Percentiles rank a stretch among this genome's conserved stretches.
Evolutionary conservation across 1,140 invertebrate genomes (phyloP).

Genomic region (Conopomorpha cramerella): DNA sequence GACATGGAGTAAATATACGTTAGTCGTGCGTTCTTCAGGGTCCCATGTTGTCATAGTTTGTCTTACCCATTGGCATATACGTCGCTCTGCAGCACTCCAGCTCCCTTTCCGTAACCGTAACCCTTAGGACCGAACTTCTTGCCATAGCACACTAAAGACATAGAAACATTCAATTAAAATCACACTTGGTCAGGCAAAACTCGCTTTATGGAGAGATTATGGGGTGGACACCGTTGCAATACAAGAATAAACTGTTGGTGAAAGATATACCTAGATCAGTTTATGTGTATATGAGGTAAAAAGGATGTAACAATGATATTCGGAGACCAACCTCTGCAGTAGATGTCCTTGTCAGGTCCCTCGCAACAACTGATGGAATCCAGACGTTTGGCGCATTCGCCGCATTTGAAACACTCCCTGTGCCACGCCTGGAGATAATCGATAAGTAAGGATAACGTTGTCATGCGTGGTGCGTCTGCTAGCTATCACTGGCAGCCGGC

Average conservation of each 20-base stretch:
- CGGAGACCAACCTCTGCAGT: constrained; percentile 88
- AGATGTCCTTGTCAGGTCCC: constrained; percentile 94
- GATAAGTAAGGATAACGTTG: constrained; percentile 32
- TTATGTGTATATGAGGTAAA: constrained; percentile 4
- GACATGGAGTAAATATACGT: no score
- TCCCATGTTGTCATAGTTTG: constrained; percentile 13
- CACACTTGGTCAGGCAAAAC: no score
- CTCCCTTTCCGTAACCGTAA: constrained; percentile 91
- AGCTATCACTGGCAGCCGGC: constrained; percentile 19
- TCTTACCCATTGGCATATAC: constrained; percentile 75
- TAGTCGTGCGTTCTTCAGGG: constrained; percentile 35
- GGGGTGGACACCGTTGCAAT: constrained; percentile 6
- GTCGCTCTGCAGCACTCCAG: constrained; percentile 87
- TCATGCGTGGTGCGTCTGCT: constrained; percentile 7
- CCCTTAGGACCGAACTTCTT: constrained; percentile 94
- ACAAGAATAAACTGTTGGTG: constrained; percentile 4
- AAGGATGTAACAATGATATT: no score
- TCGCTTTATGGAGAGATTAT: no score
- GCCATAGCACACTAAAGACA: constrained; percentile 83
- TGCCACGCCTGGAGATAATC: constrained; percentile 77
- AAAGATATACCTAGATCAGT: not conserved
- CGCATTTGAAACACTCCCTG: constrained; percentile 95
- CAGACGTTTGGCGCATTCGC: constrained; percentile 89
- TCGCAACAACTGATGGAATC: constrained; percentile 96
- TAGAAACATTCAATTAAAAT: constrained; percentile 27